These are phyloP conservation scores for Scaptomyza cyrtandrae DNA, from an alignment of 2,888 invertebrate genomes.

Conservation along the genomic window DNA sequence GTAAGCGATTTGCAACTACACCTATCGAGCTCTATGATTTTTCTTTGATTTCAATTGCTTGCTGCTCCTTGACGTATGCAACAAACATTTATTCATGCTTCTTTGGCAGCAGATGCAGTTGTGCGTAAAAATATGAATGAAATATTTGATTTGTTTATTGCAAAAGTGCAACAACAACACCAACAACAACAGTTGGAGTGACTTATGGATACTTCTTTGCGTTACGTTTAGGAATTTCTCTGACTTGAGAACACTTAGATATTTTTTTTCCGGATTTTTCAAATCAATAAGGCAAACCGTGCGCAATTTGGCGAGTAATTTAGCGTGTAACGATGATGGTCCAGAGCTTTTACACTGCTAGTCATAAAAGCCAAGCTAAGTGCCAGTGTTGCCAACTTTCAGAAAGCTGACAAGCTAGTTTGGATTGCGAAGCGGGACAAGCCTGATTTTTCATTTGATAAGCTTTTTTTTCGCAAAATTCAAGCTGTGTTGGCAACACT, in stretches of 20 bases:
- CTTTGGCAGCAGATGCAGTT: conserved; percentile 57
- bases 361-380: conserved; percentile 7
- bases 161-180: conserved; percentile 62
- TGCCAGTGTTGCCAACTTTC: conserved; percentile 17
- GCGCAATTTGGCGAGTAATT: conserved; percentile 77
- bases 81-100: conserved; percentile 45
- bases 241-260: conserved; percentile 15
- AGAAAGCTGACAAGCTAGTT: neutral
- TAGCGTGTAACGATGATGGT: conserved; percentile 77
- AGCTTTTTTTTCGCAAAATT: neutral
- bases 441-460: too few species aligned
- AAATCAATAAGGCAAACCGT: conserved; percentile 72
- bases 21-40: conserved; percentile 13
- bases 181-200: conserved; percentile 8
- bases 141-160: conserved; percentile 78
- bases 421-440: too few species aligned
- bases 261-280: conserved; percentile 34
- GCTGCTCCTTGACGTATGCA: conserved; percentile 40
- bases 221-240: conserved; percentile 36
- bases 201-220: conserved; percentile 13
- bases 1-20: conserved; percentile 35
- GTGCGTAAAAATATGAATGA: conserved; percentile 74
- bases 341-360: conserved; percentile 29
- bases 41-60: neutral
- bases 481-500: conserved; percentile 6